Conservation (phyloP, 2,888 invertebrate genomes). For the Lasioglossum oenotherae region DNA sequence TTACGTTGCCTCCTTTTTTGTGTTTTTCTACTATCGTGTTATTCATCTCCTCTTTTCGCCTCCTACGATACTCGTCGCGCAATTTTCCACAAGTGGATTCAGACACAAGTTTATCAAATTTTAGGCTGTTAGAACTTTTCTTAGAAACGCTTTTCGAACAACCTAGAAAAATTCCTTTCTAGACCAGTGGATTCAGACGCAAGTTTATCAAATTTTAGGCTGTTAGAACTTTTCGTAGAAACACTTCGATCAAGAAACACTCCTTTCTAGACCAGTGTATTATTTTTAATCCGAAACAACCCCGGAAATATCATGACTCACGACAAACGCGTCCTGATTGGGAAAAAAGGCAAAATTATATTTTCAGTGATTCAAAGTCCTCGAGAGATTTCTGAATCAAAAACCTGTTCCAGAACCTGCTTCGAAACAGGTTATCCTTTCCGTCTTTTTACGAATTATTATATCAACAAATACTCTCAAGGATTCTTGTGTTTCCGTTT, state of each 20-base stretch:
- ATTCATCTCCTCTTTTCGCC: not conserved
- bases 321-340: not conserved
- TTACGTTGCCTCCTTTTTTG: not conserved
- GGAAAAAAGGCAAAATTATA: not conserved
- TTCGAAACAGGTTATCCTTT: not conserved
- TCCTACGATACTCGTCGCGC: not conserved
- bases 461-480: not conserved
- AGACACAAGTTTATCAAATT: not conserved
- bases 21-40: not conserved
- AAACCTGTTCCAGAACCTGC: not conserved
- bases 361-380: not conserved
- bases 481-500: not conserved
- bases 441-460: not conserved
- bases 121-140: too few species aligned
- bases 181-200: not conserved
- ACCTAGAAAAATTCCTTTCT: not conserved
- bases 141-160: not conserved
- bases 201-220: not conserved
- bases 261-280: not conserved
- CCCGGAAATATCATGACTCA: not conserved
- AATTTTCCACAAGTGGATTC: not conserved
- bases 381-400: not conserved
- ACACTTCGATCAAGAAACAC: not conserved
- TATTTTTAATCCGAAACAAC: not conserved
- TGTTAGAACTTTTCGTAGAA: not conserved